Percentiles rank a stretch among this genome's conserved stretches.
Conservation (phyloP, 2,113 vertebrate genomes). For the Dipodomys stephensi region DNA sequence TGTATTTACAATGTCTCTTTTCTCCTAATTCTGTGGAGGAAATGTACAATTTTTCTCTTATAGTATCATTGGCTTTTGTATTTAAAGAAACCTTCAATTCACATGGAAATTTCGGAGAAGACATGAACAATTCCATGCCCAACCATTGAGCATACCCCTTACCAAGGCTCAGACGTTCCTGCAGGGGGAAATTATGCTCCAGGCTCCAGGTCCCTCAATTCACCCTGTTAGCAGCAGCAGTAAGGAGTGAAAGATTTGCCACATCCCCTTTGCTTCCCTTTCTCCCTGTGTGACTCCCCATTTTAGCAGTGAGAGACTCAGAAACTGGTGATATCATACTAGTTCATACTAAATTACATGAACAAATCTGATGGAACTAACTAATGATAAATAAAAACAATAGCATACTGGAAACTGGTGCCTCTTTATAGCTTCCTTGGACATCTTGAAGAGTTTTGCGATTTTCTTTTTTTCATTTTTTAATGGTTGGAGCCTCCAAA, state of each 20-base stretch:
- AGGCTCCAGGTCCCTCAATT: no score
- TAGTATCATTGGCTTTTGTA: no score
- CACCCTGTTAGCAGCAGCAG: constrained; percentile 4
- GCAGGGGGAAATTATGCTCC: no score
- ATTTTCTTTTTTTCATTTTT: not conserved
- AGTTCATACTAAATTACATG: not conserved
- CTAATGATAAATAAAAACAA: constrained; percentile 4
- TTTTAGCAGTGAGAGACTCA: constrained; percentile 40
- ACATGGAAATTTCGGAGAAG: no score
- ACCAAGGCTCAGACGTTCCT: no score
- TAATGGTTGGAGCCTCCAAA: not conserved
- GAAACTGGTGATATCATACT: constrained; percentile 9
- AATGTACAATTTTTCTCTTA: not conserved
- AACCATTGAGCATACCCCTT: no score
- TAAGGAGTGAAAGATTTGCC: constrained; percentile 23
- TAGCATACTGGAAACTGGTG: not conserved
- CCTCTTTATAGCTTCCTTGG: not conserved
- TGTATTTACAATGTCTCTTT: constrained; percentile 33
- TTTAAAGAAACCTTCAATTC: no score
- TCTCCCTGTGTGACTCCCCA: constrained; percentile 26
- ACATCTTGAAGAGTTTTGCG: not conserved
- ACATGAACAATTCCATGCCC: no score
- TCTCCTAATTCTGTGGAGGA: not conserved
- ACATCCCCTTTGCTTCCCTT: not conserved
- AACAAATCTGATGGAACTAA: not conserved